Evolutionary conservation across 2,113 vertebrate genomes (phyloP), one percentile per base, ranked within the genome.

Genomic region (Cromileptes altivelis): DNA sequence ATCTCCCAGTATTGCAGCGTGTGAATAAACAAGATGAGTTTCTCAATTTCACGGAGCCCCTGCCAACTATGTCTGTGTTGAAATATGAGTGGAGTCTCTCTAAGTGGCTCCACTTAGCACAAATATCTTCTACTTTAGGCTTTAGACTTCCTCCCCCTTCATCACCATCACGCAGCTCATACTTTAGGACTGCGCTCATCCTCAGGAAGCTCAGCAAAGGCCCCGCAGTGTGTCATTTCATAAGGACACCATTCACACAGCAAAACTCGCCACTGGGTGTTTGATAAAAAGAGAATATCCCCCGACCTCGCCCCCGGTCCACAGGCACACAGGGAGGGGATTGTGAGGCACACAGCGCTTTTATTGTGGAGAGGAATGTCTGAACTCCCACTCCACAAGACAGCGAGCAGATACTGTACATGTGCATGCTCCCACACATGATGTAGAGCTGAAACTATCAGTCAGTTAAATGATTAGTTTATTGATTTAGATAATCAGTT

Each of bases 351-450:
- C 78, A 94, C 91, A 93, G 76, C 40, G 73, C 85, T 90, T 90
- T 92, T 92, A 93, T 95, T 95, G 94, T 94, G 65, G 52, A 71
- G 78, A 89, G 79, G 88, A 91, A 93, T 93, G 87, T 85, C 89
- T 89, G 81, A 53, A 71, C 90, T 86, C 92, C 89, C 84, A 89
- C 89, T 70, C 69, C 40, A 83, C 53, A 68, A 86, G 78, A 92
- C 75, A 8, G 82, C 68, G 2, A 78, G 70, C 68, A 84, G 82
- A 81, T 53, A 30, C 37, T 70, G 76, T 49, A 42, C 56, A 53
- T 37, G 68, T 49, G 42, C 49, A 23, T 14, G 45, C 74, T 45
- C 81, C 55, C 73, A 21, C 75, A 60, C 33, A 65, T n/a, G 18
- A 69, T 12, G 62, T 6, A 37, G 40, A 53, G 42, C n/a, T 53